Base-by-base conservation (phyloP, 2,797 vertebrate genomes). In the Taeniopygia guttata region DNA sequence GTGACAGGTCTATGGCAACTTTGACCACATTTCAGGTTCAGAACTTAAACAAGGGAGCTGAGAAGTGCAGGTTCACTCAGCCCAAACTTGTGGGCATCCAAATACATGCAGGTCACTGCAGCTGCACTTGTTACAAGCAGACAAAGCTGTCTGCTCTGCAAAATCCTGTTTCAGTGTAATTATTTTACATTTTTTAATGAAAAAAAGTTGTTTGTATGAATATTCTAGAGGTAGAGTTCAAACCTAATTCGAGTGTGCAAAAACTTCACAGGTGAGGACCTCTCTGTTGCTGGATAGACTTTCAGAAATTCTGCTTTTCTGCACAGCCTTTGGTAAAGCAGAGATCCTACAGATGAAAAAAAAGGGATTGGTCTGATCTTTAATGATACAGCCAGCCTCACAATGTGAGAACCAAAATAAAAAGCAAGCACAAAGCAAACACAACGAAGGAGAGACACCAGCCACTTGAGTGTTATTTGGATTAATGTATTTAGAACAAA, bases 201-300 rank as follows among this genome's bases (percentile, higher is more conserved):
- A 54, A 62, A 87, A 74, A 55, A 4, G 9, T 19, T 52, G 76
- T 73, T 85, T 74, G 11, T 23, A 52, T 30, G n/a, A 69, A 78
- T 4, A 78, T 32, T 45, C 72, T 25, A 34, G 64, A 75, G 21
- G 23, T 2, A n/a, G 54, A 72, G 40, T 30, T 90, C 75, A 74
- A 74, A 58, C 16, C 36, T 48, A n/a, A 29, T 36, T 56, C 0
- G 0, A 77, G 26, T 2, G 20, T 9, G 1, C 29, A n/a, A 59
- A 60, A 79, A 69, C 59, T 67, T 94, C 55, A 45, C 6, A n/a
- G 40, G 38, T 4, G 5, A 82, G 36, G 67, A 58, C 3, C 30
- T 77, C 54, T 10, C 54, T 81, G 83, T 42, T 40, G 11, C 46
- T 7, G 3, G 45, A 54, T 42, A 82, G 60, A 7, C 27, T 27